Percentiles rank a stretch among this genome's conserved stretches.
These are phyloP conservation scores for Plestiodon gilberti DNA, from an alignment of 2,113 vertebrate species.

Conservation along the genomic window DNA sequence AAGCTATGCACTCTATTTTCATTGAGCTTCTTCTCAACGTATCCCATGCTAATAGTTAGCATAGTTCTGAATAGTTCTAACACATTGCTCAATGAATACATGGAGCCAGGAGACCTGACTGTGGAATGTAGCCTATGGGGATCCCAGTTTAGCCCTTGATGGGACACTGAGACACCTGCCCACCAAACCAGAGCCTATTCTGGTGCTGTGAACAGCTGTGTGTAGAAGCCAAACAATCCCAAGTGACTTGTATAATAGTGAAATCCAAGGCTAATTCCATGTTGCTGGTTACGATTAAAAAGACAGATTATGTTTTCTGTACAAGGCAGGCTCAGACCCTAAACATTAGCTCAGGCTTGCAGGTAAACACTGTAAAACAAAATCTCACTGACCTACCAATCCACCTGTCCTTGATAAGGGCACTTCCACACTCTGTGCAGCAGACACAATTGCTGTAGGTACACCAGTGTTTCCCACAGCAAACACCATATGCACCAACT, in stretches of 20 bases:
- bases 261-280: background rate
- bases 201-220: conserved; percentile 13
- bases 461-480: background rate
- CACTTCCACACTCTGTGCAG: too few species aligned
- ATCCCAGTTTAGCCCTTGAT: background rate
- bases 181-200: background rate
- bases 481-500: too few species aligned
- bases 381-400: background rate
- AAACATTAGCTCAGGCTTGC: background rate
- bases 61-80: background rate
- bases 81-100: background rate
- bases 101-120: background rate
- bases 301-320: background rate
- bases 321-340: background rate
- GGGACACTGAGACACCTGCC: background rate
- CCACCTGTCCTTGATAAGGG: background rate
- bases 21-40: background rate
- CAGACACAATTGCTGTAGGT: background rate
- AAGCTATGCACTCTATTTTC: too few species aligned
- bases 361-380: background rate
- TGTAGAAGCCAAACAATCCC: background rate
- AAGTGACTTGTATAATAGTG: background rate
- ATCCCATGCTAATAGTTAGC: background rate
- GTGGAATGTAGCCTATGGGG: background rate
- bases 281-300: background rate